A percentile compares a stretch with the other conserved stretches of the same genome.
Conservation (phyloP, 2,113 vertebrate genomes). For the Mustela nigripes region DNA sequence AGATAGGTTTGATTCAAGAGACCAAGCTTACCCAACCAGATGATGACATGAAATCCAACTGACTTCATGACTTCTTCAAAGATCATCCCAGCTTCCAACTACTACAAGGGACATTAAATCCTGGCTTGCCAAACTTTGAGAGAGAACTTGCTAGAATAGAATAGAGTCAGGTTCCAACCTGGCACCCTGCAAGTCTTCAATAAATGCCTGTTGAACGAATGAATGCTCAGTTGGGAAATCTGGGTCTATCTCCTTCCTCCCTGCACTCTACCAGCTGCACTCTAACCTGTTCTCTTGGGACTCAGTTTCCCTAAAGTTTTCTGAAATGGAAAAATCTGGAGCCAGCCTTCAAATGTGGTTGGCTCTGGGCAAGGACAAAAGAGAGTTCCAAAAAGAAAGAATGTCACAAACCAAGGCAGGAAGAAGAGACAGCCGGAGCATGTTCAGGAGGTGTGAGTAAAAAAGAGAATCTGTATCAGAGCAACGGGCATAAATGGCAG, state of each 20-base stretch:
- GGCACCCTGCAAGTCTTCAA: background rate
- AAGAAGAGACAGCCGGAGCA: background rate
- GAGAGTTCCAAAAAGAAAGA: background rate
- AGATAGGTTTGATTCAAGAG: background rate
- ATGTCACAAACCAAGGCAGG: background rate
- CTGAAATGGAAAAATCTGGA: background rate
- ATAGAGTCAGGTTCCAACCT: background rate
- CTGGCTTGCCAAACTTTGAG: background rate
- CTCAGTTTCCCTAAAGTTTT: background rate
- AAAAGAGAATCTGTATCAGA: no score
- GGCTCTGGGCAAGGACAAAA: background rate
- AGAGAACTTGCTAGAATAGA: background rate
- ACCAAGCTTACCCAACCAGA: background rate
- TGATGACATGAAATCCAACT: background rate
- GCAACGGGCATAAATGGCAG: accelerated
- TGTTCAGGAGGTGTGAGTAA: background rate
- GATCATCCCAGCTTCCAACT: background rate
- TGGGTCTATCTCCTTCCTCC: background rate
- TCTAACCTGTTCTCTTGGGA: background rate
- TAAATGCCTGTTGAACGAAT: background rate
- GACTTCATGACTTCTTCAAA: background rate
- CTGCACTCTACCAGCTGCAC: background rate
- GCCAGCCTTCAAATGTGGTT: background rate
- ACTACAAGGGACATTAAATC: background rate
- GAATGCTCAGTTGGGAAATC: background rate